These are phyloP conservation scores for Agrotis clavis DNA, from an alignment of 2,888 invertebrate genomes.

Conservation along the genomic window DNA sequence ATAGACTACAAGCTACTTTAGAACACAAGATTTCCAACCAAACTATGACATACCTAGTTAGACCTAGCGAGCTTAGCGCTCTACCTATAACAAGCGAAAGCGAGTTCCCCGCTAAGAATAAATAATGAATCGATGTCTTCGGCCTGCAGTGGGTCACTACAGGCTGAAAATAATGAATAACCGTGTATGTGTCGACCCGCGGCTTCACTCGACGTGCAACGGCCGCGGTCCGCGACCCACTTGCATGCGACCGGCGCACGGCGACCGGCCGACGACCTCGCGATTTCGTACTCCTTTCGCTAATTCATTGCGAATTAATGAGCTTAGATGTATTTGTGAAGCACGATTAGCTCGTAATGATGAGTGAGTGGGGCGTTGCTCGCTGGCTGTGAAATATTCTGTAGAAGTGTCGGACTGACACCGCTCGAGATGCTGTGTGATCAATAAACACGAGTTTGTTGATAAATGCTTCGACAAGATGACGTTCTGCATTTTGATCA, in stretches of 20 bases:
- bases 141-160: constrained; percentile 28
- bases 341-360: constrained; percentile 24
- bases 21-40: background rate
- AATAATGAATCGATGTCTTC: constrained; percentile 23
- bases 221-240: constrained; percentile 50
- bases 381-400: background rate
- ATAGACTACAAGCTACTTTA: too few species aligned
- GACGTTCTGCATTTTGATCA: constrained; percentile 8
- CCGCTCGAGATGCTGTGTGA: constrained; percentile 3
- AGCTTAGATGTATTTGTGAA: constrained; percentile 47
- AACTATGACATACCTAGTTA: background rate
- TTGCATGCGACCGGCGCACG: constrained; percentile 40
- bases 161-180: constrained; percentile 32
- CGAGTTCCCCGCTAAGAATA: background rate
- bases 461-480: background rate
- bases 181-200: constrained; percentile 16
- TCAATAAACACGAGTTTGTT: constrained; percentile 7
- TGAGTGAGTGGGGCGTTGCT: constrained; percentile 13
- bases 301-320: constrained; percentile 57
- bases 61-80: background rate
- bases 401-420: background rate
- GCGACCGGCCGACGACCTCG: constrained; percentile 60
- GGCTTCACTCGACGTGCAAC: background rate
- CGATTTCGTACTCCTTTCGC: constrained; percentile 59
- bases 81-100: constrained; percentile 4